Evolutionary conservation across 1,140 invertebrate species (phyloP).

Genomic region (Heliconius nattereri): DNA sequence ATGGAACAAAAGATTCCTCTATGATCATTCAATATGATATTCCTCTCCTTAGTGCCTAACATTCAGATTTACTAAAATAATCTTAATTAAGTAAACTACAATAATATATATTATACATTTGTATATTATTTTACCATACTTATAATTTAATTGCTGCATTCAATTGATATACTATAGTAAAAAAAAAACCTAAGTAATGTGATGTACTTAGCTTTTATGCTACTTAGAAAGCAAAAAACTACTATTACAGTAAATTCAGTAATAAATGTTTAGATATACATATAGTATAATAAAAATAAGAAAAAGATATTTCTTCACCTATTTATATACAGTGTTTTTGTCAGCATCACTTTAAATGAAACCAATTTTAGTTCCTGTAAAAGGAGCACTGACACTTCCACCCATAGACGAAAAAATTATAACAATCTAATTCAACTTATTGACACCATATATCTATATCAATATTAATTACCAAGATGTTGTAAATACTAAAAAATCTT

Average conservation of each 20-base stretch:
- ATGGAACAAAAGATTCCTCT: not conserved
- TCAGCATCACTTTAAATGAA: too few species aligned
- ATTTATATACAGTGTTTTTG: not conserved
- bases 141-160: not conserved
- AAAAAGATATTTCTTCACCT: not conserved
- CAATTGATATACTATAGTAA: not conserved
- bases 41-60: not conserved
- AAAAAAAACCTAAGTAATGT: not conserved
- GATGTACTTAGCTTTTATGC: not conserved
- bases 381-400: too few species aligned
- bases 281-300: not conserved
- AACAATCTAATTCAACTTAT: not conserved
- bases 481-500: not conserved
- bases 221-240: not conserved
- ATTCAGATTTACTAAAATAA: not conserved
- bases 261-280: constrained; percentile 4
- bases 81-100: not conserved
- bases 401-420: not conserved
- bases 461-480: not conserved
- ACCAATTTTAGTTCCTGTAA: too few species aligned
- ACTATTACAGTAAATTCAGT: constrained; percentile 1
- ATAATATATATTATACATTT: not conserved
- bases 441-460: not conserved
- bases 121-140: not conserved
- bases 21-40: not conserved